Percentiles rank a stretch among this genome's conserved stretches.
Conservation (phyloP, 2,113 vertebrate species). For the Noturus placidus region DNA sequence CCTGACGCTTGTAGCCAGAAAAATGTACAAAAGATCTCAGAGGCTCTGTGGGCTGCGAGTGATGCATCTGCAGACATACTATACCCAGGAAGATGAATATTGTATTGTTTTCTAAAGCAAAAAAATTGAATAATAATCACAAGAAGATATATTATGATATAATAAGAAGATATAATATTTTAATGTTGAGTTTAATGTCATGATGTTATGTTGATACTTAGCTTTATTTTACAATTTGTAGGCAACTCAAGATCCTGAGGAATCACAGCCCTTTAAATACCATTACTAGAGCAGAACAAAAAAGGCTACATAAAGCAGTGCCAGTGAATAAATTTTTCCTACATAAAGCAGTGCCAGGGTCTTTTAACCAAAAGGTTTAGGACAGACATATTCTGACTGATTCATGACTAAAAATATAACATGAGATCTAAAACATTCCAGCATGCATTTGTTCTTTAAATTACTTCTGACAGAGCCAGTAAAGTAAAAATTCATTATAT, state of each 20-base stretch:
- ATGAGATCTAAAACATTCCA: neutral
- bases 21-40: neutral
- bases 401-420: neutral
- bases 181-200: neutral
- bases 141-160: neutral
- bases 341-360: neutral
- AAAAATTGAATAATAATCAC: neutral
- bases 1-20: neutral
- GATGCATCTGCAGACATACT: neutral
- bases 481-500: neutral
- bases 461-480: neutral
- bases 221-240: neutral
- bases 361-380: neutral
- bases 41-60: neutral
- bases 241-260: neutral
- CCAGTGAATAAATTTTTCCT: neutral
- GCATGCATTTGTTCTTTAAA: neutral
- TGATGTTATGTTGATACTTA: neutral
- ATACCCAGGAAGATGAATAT: neutral
- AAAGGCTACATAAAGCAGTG: neutral
- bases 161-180: too few relatives aligned
- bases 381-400: neutral
- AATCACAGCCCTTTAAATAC: neutral
- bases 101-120: neutral
- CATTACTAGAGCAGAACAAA: neutral